Conservation (phyloP, 2,797 vertebrate species). For the Epinephelus coioides region DNA sequence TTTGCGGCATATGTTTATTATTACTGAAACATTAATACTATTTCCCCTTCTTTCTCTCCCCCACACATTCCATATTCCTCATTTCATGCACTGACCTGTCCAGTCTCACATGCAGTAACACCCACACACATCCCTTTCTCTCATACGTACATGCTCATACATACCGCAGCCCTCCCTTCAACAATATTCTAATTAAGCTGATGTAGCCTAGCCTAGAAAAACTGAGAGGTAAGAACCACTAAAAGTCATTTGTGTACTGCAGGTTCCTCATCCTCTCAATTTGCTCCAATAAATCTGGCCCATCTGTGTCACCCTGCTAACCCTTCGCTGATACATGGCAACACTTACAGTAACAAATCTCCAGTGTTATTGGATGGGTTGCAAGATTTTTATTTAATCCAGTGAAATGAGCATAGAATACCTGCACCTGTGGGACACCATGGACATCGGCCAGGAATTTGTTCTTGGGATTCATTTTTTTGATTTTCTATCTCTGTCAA, state of each 20-base stretch:
- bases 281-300: slow-evolving; percentile 45
- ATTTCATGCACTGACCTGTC: not conserved
- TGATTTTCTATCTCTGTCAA: slow-evolving; percentile 40
- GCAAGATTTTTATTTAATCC: slow-evolving; percentile 40
- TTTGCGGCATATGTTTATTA: slow-evolving; percentile 1
- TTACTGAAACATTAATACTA: not conserved
- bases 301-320: slow-evolving; percentile 23
- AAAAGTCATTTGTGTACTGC: slow-evolving; percentile 9
- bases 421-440: slow-evolving; percentile 15
- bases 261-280: slow-evolving; percentile 20
- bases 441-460: not conserved
- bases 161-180: not conserved
- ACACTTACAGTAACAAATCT: slow-evolving; percentile 37
- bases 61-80: not conserved
- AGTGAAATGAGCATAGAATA: slow-evolving; percentile 4
- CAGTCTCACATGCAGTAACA: not conserved
- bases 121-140: not conserved
- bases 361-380: slow-evolving; percentile 28
- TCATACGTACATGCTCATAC: not conserved
- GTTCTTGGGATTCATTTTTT: slow-evolving; percentile 25
- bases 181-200: not conserved
- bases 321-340: slow-evolving; percentile 1
- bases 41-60: not conserved
- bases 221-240: not conserved
- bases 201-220: not conserved